Evolutionary conservation across 2,888 invertebrate genomes (phyloP), one percentile per base, ranked within the genome.

Genomic region (Tachystola acroxantha): DNA sequence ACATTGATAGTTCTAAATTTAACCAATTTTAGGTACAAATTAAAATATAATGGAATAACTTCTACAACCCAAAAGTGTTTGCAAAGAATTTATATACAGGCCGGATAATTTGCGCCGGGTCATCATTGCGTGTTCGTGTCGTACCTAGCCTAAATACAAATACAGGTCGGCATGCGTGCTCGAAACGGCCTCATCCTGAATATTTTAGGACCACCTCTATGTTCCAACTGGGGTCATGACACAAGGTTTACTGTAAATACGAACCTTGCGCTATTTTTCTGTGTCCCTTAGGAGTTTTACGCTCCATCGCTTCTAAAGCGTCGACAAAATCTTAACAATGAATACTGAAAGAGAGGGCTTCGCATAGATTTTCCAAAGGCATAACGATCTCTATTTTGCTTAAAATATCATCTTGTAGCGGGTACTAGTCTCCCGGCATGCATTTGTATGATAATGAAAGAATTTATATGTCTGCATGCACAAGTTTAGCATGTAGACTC

Each of bases 81-180:
- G 25, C 39, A 45, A 45, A 34, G 40, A 39, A 11, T 37, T 39
- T 35, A 33, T 35, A 33, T 38, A 42, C 46, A 45, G 41, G 44
- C 41, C 38, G 43, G 49, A 42, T 40, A 36, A 40, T 42, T 49
- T 48, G 19, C 34, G 32, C 60, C 52, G 61, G 58, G 53, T 54
- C 62, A 68, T 73, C 71, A 66, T 79, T 63, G 81, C 80, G 80
- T 81, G 81, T 16, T 57, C 51, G 48, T 55, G 65, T 64, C 57
- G 48, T 55, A 66, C 64, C 57, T 70, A 61, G 61, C 66, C 71
- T 51, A 68, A 68, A 73, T 68, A 72, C 59, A 74, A 73, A 78
- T 72, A 71, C 67, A 46, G 53, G 53, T 48, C 50, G 61, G 52
- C 71, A 70, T 75, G 79, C 79, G 77, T 79, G 79, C 54, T 48